These are phyloP conservation scores for Globodera ellingtonae DNA, from an alignment of 1,140 invertebrate species.

Conservation along the genomic window DNA sequence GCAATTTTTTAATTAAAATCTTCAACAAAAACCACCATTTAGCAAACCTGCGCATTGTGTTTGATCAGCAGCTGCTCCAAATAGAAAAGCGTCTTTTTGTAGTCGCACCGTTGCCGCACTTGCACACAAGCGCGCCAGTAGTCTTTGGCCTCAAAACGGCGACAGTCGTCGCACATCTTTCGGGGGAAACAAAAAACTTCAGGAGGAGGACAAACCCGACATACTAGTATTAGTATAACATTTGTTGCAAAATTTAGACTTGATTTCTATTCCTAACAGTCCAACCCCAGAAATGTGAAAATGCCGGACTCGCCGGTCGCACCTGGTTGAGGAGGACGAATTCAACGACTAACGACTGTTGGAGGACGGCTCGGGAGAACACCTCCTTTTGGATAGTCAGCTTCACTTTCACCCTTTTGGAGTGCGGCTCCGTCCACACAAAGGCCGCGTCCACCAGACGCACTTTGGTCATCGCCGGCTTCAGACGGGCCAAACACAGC, in stretches of 20 bases:
- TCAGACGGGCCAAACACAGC: conserved; percentile 89
- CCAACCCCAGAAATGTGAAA: too few relatives aligned
- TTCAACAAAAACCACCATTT: conserved; percentile 10
- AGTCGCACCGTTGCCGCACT: conserved; percentile 75
- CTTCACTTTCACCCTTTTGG: conserved; percentile 93
- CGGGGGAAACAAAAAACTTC: too few relatives aligned
- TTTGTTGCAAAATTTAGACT: too few relatives aligned
- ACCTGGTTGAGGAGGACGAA: conserved; percentile 81
- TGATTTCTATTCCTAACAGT: too few relatives aligned
- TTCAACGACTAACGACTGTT: conserved; percentile 92
- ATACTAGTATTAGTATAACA: too few relatives aligned
- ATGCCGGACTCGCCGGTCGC: too few relatives aligned
- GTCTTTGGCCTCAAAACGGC: conserved; percentile 92
- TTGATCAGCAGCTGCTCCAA: conserved; percentile 96
- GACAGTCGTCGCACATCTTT: conserved; percentile 92
- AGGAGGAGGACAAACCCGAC: too few relatives aligned
- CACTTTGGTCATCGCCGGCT: conserved; percentile 78
- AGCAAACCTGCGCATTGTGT: conserved; percentile 72
- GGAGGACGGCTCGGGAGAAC: conserved; percentile 69
- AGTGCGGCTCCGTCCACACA: conserved; percentile 98
- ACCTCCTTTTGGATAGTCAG: conserved; percentile 93
- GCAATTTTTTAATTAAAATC: not conserved
- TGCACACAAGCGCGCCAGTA: conserved; percentile 88
- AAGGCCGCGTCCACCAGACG: conserved; percentile 89
- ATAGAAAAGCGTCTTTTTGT: conserved; percentile 98